Evolutionary conservation across 2,888 invertebrate genomes (phyloP), one percentile per base, ranked within the genome.

Genomic region (Pseudococcus jackbeardsleyi): DNA sequence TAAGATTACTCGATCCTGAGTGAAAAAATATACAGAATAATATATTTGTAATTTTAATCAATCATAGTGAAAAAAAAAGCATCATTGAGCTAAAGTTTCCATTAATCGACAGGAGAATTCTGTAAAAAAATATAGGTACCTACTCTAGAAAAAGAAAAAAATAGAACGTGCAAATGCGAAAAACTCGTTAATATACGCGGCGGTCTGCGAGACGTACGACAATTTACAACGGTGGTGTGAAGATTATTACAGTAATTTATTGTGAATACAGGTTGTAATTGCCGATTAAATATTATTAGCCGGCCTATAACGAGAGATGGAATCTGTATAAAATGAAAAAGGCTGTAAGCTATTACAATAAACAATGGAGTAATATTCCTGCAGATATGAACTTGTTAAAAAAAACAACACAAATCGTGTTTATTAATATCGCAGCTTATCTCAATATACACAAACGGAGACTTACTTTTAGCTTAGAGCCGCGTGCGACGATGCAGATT

Each of bases 251-350:
- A 26, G 54, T 84, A 84, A 84, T 84, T 84, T 84, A 84, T 84
- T 26, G 84, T 5, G 54, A 84, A 48, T 84, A 15, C 50, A 84
- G 26, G 84, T 22, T 50, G 84, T 84, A 84, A 84, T 84, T 84
- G 50, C 17, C 50, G 84, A 84, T 84, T 84, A 84, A 84, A 84
- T 84, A 84, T 84, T 84, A 84, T 84, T 84, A 48, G 84, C 26
- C 84, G 50, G 50, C 50, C 84, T 84, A 26, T 50, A 50, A 22
- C 46, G 26, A 82, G 46, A 82, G 42, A 77, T 77, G 42, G 42
- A 82, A 82, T 46, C 82, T 22, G 6, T 42, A 82, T 48, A 46
- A 82, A 48, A 82, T 33, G 42, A 82, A 46, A 77, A 82, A 82
- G 46, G 82, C 82, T 82, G 46, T 48, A 42, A 82, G 82, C 82